Percentiles rank a stretch among this genome's conserved stretches.
These are phyloP conservation scores for Diplosoma virens DNA, from an alignment of 23 tunicate genomes.

Conservation along the genomic window DNA sequence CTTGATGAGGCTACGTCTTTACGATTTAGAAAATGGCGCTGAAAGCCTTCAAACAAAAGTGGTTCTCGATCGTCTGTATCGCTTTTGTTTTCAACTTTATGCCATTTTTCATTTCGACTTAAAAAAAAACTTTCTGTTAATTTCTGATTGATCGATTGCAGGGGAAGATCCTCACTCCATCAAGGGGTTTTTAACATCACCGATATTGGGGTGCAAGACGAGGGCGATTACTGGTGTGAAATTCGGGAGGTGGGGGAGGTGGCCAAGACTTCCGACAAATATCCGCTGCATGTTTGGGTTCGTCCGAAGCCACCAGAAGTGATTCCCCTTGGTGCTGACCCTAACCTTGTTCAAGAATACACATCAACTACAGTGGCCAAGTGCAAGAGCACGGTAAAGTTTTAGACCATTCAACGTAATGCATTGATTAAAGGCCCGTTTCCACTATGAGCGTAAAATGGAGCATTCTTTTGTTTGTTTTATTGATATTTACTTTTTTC, in stretches of 20 bases:
- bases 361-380: conserved; percentile 55
- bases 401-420: too few species aligned
- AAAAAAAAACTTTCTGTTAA: too few species aligned
- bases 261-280: conserved; percentile 34
- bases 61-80: too few species aligned
- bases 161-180: conserved; percentile 42
- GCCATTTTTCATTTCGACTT: too few species aligned
- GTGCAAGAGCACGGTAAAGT: conserved; percentile 58
- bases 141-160: not conserved
- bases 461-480: too few species aligned
- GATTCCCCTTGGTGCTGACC: conserved; percentile 28
- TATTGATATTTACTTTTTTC: too few species aligned
- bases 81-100: too few species aligned
- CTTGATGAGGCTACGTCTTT: too few species aligned
- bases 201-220: conserved; percentile 40
- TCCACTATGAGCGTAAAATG: too few species aligned
- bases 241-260: conserved; percentile 18
- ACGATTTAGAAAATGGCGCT: not conserved
- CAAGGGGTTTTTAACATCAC: conserved; percentile 40
- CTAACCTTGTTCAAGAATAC: conserved; percentile 53
- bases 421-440: too few species aligned
- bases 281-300: conserved; percentile 67
- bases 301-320: conserved; percentile 56
- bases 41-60: not conserved
- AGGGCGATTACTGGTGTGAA: conserved; percentile 88